Conservation (phyloP, 1,140 invertebrate species). For the Catajapyx aquilonaris region DNA sequence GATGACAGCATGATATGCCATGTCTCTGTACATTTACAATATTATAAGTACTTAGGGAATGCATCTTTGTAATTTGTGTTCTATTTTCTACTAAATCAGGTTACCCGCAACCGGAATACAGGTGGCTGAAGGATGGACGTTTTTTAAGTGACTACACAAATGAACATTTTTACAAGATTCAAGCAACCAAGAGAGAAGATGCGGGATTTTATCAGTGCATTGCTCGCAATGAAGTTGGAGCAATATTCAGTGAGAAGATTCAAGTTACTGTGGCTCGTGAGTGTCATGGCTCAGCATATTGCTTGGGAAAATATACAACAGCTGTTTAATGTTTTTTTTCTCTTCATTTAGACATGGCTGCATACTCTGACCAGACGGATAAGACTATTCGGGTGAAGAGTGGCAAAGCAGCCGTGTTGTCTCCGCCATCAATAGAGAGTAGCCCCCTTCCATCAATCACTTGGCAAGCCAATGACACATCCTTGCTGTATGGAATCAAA, state of each 20-base stretch:
- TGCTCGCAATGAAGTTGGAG: conserved; percentile 69
- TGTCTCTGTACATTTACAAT: no score
- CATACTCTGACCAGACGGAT: conserved; percentile 48
- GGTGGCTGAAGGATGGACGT: conserved; percentile 65
- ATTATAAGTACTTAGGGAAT: not conserved
- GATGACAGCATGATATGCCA: no score
- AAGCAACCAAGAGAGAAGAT: conserved; percentile 50
- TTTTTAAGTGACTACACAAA: conserved; percentile 29
- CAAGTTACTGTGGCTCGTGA: conserved; percentile 74
- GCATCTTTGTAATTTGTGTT: not conserved
- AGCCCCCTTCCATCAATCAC: conserved; percentile 57
- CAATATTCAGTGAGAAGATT: conserved; percentile 72
- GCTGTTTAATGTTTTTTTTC: conserved; percentile 10
- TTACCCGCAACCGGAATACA: conserved; percentile 65
- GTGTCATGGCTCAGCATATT: conserved; percentile 21
- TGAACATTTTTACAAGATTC: conserved; percentile 60
- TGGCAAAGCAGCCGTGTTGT: conserved; percentile 57
- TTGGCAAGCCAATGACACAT: conserved; percentile 55
- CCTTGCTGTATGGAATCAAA: conserved; percentile 52
- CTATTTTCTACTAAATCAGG: conserved; percentile 30
- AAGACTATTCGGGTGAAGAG: conserved; percentile 40
- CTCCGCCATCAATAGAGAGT: conserved; percentile 59
- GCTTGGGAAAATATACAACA: conserved; percentile 1
- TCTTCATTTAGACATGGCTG: conserved; percentile 48
- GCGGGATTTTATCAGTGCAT: conserved; percentile 77